Conservation (phyloP, 1,140 invertebrate genomes). For the Druon quercuslanigerum region DNA sequence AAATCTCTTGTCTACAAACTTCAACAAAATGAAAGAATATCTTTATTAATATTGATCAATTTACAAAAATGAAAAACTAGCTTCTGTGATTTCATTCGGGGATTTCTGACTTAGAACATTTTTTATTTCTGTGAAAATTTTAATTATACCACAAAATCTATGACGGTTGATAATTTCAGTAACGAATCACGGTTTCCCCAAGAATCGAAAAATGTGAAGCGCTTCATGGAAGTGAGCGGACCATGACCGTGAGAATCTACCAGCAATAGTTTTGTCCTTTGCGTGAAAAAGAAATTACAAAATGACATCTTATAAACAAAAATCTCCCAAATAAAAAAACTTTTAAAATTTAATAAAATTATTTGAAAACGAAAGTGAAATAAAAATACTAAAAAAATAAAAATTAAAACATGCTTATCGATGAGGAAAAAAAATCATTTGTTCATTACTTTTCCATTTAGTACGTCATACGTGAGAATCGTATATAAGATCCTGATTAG, state of each 20-base stretch:
- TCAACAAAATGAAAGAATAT: no score
- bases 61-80: no score
- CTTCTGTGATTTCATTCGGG: no score
- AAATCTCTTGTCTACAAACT: no score
- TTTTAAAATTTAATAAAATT: not conserved
- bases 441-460: slow-evolving; percentile 22
- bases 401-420: not conserved
- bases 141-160: not conserved
- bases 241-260: not conserved
- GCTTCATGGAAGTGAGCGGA: slow-evolving; percentile 17
- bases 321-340: not conserved
- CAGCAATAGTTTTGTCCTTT: slow-evolving; percentile 7
- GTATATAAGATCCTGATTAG: slow-evolving; percentile 19
- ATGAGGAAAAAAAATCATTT: not conserved
- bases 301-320: not conserved
- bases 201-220: slow-evolving; percentile 1
- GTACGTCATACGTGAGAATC: slow-evolving; percentile 15
- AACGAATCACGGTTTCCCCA: slow-evolving; percentile 10
- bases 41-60: no score
- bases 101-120: no score
- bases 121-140: no score
- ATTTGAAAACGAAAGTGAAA: not conserved
- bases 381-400: no score
- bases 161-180: not conserved
- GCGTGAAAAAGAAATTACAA: not conserved